Evolutionary conservation across 2,797 vertebrate species (phyloP).

Genomic region (Myiotriccus ornatus): DNA sequence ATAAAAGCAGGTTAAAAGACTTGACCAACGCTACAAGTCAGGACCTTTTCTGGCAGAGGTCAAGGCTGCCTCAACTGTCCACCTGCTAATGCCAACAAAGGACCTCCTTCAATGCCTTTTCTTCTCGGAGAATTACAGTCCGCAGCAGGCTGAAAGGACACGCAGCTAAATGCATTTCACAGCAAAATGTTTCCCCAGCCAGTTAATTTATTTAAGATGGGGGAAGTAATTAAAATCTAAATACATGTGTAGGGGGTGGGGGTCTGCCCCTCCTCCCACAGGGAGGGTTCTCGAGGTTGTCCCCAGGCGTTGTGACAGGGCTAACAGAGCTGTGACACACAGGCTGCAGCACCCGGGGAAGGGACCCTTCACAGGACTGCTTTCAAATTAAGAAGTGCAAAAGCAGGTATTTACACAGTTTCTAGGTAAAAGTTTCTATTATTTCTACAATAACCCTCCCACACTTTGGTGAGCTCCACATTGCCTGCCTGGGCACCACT

Average conservation of each 20-base stretch:
- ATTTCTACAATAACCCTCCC: slow-evolving; percentile 74
- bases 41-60: slow-evolving; percentile 53
- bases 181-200: slow-evolving; percentile 43
- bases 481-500: slow-evolving; percentile 78
- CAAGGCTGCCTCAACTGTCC: slow-evolving; percentile 61
- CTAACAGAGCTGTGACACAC: background rate
- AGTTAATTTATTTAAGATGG: slow-evolving; percentile 45
- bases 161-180: slow-evolving; percentile 23
- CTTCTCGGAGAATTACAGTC: slow-evolving; percentile 40
- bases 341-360: background rate
- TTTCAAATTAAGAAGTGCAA: background rate
- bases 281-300: background rate
- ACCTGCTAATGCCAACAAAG: slow-evolving; percentile 68
- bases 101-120: slow-evolving; percentile 56
- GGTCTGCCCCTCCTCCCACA: slow-evolving; percentile 3
- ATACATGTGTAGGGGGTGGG: slow-evolving; percentile 53
- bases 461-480: slow-evolving; percentile 75
- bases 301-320: background rate
- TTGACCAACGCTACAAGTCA: slow-evolving; percentile 49
- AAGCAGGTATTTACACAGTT: slow-evolving; percentile 65
- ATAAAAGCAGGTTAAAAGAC: slow-evolving; percentile 41
- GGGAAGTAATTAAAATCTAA: slow-evolving; percentile 63
- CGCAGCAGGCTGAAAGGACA: slow-evolving; percentile 43
- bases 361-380: background rate
- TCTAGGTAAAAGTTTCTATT: slow-evolving; percentile 9